phyloP scores from a whole-genome alignment of 2,888 invertebrate species.

The Spisula solida region DNA sequence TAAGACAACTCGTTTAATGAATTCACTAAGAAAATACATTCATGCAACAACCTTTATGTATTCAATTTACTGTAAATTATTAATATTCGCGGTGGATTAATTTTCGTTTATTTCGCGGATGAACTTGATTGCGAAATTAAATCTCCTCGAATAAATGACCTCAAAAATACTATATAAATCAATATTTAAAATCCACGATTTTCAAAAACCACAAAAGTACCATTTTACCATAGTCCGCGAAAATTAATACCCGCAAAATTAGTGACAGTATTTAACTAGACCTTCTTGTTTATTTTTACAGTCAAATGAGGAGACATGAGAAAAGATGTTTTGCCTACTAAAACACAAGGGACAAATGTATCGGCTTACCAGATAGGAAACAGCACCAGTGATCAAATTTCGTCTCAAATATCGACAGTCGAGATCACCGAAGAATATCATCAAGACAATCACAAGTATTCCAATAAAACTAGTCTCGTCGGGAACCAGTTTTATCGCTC shows the following conservation, averaged over 20 bases:
- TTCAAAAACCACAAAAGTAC: too few species aligned
- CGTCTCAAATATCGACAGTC: not conserved
- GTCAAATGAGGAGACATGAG: conserved; percentile 81
- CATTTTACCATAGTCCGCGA: too few species aligned
- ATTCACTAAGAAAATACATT: too few species aligned
- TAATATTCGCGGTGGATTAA: too few species aligned
- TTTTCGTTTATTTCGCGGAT: too few species aligned
- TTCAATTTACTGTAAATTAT: too few species aligned
- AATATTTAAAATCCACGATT: too few species aligned
- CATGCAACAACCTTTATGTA: not conserved
- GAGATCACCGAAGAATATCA: conserved; percentile 14
- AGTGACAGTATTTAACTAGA: not conserved
- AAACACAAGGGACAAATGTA: conserved; percentile 62
- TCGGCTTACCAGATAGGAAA: conserved; percentile 47
- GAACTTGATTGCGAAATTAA: too few species aligned
- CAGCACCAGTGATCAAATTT: conserved; percentile 11
- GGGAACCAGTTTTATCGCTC: conserved; percentile 72
- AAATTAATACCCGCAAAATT: too few species aligned
- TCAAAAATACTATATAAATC: too few species aligned
- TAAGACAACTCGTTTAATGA: too few species aligned
- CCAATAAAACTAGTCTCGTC: conserved; percentile 39
- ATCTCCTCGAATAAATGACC: too few species aligned
- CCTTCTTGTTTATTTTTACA: conserved; percentile 54
- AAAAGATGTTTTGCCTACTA: conserved; percentile 69
- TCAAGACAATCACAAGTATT: not conserved